Evolutionary conservation across 2,888 invertebrate genomes (phyloP).

Genomic region (Hemaris fuciformis): DNA sequence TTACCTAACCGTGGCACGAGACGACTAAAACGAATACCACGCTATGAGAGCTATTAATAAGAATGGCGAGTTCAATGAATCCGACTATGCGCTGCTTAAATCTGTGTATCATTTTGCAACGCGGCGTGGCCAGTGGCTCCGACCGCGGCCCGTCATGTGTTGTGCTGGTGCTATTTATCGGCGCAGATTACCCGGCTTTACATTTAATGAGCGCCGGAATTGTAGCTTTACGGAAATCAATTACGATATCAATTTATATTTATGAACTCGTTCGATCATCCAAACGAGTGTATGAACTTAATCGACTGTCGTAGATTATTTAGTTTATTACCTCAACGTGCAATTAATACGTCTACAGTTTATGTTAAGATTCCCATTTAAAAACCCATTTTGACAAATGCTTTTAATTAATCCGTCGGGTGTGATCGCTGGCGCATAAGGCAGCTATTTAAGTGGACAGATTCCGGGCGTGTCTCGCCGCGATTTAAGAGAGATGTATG

Average conservation of each 20-base stretch:
- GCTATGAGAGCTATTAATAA: conserved; percentile 77
- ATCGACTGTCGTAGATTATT: conserved; percentile 56
- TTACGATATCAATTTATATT: conserved; percentile 54
- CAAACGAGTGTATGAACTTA: conserved; percentile 56
- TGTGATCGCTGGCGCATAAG: conserved; percentile 59
- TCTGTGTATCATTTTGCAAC: conserved; percentile 54
- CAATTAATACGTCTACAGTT: conserved; percentile 56
- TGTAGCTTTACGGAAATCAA: conserved; percentile 54
- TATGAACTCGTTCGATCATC: conserved; percentile 45
- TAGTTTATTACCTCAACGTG: conserved; percentile 57
- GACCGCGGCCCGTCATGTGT: not conserved
- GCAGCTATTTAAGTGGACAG: conserved; percentile 63
- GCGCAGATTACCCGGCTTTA: conserved; percentile 42
- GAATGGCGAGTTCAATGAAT: conserved; percentile 77
- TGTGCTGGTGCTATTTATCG: conserved; percentile 32
- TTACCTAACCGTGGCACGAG: conserved; percentile 71
- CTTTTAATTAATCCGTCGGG: conserved; percentile 73
- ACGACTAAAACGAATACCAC: conserved; percentile 71
- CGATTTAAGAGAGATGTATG: conserved; percentile 47
- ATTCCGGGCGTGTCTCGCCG: conserved; percentile 62
- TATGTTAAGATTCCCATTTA: conserved; percentile 58
- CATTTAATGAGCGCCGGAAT: conserved; percentile 44
- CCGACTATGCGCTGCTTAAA: conserved; percentile 60
- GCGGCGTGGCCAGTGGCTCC: conserved; percentile 22
- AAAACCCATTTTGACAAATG: conserved; percentile 66